phyloP scores from a whole-genome alignment of 2,888 invertebrate genomes.

The Polydrusus tereticollis region DNA sequence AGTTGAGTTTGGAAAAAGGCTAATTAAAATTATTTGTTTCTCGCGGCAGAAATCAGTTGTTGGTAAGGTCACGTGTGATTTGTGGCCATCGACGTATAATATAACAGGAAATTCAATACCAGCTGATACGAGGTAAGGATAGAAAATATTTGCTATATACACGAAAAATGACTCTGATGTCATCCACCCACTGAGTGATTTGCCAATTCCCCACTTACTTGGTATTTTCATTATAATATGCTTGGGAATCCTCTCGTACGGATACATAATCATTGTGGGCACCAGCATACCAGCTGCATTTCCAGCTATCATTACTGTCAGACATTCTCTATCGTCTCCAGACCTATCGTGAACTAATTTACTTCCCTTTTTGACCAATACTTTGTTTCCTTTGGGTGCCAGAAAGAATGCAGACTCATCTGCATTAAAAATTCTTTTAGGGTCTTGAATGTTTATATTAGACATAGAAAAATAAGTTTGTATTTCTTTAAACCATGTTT shows the following conservation, averaged over 20 bases:
- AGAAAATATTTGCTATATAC: conserved; percentile 62
- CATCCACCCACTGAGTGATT: conserved; percentile 65
- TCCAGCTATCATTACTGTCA: conserved; percentile 30
- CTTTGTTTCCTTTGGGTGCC: conserved; percentile 35
- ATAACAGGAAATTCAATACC: conserved; percentile 60
- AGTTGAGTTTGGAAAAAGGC: conserved; percentile 62
- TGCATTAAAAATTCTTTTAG: conserved; percentile 38
- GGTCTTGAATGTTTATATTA: conserved; percentile 34
- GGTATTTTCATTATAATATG: conserved; percentile 11
- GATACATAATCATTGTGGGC: conserved; percentile 33
- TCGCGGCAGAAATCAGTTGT: conserved; percentile 62
- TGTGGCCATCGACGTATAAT: conserved; percentile 64
- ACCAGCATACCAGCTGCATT: conserved; percentile 26
- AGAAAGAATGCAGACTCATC: conserved; percentile 45
- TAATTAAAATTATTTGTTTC: conserved; percentile 60
- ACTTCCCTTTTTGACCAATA: conserved; percentile 44
- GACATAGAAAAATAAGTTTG: conserved; percentile 40
- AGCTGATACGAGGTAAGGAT: conserved; percentile 60
- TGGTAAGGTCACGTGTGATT: conserved; percentile 62
- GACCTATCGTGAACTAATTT: conserved; percentile 43
- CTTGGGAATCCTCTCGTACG: conserved; percentile 26
- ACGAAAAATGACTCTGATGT: conserved; percentile 63
- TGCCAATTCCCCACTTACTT: conserved; percentile 52
- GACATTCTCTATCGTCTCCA: conserved; percentile 38
- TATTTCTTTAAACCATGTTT: conserved; percentile 43